Percentiles rank a stretch among this genome's conserved stretches.
These are phyloP conservation scores for Austrolebias charrua DNA, from an alignment of 2,797 vertebrate species.

Conservation along the genomic window DNA sequence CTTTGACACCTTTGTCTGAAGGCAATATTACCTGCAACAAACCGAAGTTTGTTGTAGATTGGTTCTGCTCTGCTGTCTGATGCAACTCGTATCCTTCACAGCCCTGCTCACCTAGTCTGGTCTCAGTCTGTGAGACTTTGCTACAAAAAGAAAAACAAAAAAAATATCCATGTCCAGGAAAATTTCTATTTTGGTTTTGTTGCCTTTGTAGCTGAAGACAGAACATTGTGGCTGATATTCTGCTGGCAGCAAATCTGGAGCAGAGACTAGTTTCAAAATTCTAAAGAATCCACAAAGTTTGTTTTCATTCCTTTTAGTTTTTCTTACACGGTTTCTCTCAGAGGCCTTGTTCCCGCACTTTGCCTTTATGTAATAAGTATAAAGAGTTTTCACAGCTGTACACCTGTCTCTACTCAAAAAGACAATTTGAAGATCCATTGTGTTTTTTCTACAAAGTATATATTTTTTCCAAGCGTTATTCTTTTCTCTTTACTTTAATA, in stretches of 20 bases:
- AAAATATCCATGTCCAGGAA: neutral
- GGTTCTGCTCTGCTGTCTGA: constrained; percentile 5
- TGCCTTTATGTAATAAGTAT: neutral
- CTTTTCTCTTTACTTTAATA: too few species aligned
- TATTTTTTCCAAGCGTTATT: too few species aligned
- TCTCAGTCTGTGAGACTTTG: neutral
- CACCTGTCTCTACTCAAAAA: neutral
- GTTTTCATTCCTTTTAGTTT: constrained; percentile 27
- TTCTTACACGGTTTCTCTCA: constrained; percentile 5
- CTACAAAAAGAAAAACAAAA: neutral
- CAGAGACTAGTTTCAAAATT: constrained; percentile 26
- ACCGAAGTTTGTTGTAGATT: neutral
- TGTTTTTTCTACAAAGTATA: too few species aligned
- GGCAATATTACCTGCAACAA: neutral
- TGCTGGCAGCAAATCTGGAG: constrained; percentile 17
- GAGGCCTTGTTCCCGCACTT: constrained; percentile 9
- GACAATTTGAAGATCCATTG: too few species aligned
- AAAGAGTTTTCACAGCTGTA: constrained; percentile 1
- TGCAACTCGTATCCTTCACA: neutral
- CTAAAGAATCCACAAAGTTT: constrained; percentile 6
- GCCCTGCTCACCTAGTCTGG: neutral
- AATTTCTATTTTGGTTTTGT: constrained; percentile 2
- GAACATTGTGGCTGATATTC: constrained; percentile 9
- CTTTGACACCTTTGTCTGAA: neutral
- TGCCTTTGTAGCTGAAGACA: constrained; percentile 8